These are phyloP conservation scores for Hirtodrosophila histrioides DNA, from an alignment of 2,888 invertebrate genomes.

Conservation along the genomic window DNA sequence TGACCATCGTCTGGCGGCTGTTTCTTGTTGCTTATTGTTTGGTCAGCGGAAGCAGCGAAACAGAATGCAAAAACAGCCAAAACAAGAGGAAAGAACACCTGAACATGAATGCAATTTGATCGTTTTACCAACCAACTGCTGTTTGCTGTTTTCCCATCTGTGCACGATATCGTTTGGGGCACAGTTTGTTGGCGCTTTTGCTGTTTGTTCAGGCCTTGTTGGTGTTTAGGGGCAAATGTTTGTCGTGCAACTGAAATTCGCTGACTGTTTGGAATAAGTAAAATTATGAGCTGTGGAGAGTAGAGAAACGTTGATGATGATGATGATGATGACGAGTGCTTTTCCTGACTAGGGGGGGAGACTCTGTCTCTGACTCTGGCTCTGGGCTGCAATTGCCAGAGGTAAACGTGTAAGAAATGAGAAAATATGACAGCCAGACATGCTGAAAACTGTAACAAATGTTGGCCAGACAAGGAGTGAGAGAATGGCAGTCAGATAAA, in stretches of 20 bases:
- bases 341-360: not conserved
- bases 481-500: conserved; percentile 31
- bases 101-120: conserved; percentile 61
- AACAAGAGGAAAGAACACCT: conserved; percentile 15
- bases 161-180: conserved; percentile 44
- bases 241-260: conserved; percentile 52
- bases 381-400: conserved; percentile 60
- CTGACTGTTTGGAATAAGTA: conserved; percentile 65
- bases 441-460: conserved; percentile 66
- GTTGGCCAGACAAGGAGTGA: conserved; percentile 8
- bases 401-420: conserved; percentile 70
- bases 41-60: conserved; percentile 37
- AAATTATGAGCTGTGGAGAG: conserved; percentile 61
- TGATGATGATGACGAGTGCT: conserved; percentile 14
- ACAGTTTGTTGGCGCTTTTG: conserved; percentile 20
- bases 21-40: conserved; percentile 48
- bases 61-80: conserved; percentile 5
- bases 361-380: too few species aligned
- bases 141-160: conserved; percentile 38
- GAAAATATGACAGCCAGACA: conserved; percentile 73
- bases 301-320: conserved; percentile 24
- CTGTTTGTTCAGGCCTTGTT: conserved; percentile 41
- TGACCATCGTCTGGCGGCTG: conserved; percentile 29
- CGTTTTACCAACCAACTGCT: conserved; percentile 19
- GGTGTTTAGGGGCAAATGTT: conserved; percentile 64